Conservation (phyloP, 1,140 invertebrate genomes). For the Heliconius hermathena region DNA sequence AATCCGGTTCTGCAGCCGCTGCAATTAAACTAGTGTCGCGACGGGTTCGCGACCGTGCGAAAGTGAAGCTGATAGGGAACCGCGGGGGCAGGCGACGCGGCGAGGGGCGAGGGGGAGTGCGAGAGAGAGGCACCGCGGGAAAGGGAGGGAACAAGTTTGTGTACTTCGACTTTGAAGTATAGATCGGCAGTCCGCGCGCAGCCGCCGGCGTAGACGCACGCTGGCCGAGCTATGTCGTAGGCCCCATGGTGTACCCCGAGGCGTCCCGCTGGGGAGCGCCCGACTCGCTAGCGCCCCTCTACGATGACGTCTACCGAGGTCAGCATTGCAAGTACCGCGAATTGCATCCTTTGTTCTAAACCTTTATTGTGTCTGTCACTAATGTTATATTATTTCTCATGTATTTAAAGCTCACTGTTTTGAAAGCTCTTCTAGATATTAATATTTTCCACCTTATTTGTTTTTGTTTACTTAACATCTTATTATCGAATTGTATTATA, state of each 20-base stretch:
- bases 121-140: conserved; percentile 25
- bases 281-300: conserved; percentile 77
- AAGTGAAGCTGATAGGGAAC: conserved; percentile 65
- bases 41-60: conserved; percentile 76
- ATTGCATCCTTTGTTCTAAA: conserved; percentile 67
- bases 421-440: not conserved
- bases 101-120: conserved; percentile 28
- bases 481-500: not conserved
- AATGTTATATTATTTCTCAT: not conserved
- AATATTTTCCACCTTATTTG: not conserved
- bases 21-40: conserved; percentile 80
- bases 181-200: conserved; percentile 65
- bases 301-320: conserved; percentile 80
- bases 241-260: conserved; percentile 76
- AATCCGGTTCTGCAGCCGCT: conserved; percentile 77
- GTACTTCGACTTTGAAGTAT: conserved; percentile 15
- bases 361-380: conserved; percentile 38
- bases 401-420: conserved; percentile 2
- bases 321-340: conserved; percentile 66
- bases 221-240: conserved; percentile 55
- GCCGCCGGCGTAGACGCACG: conserved; percentile 69
- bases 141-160: conserved; percentile 13
- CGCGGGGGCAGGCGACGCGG: conserved; percentile 32
- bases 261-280: conserved; percentile 76
- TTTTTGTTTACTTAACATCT: conserved; percentile 6